Evolutionary conservation across 2,888 invertebrate species (phyloP).

Genomic region (Syrista parreyssii): DNA sequence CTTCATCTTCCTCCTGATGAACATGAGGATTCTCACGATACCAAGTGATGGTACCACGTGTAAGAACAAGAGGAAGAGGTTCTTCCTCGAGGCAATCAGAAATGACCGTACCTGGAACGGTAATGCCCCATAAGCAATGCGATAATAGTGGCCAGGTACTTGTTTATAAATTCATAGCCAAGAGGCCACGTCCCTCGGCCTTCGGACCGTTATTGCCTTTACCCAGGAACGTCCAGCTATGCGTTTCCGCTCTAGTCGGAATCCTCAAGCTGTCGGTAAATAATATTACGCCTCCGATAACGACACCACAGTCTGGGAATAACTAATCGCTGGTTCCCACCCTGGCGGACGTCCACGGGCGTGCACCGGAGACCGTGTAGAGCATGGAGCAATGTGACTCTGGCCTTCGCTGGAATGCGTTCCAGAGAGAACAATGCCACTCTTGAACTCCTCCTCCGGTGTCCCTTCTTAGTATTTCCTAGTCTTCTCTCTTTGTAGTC

Average conservation of each 20-base stretch:
- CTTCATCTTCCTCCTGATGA: too few relatives aligned
- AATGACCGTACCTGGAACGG: neutral
- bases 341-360: neutral
- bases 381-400: neutral
- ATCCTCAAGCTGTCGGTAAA: conserved; percentile 22
- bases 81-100: neutral
- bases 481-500: neutral
- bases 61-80: neutral
- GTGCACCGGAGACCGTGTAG: neutral
- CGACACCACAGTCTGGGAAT: too few relatives aligned
- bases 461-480: neutral
- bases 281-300: too few relatives aligned
- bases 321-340: too few relatives aligned
- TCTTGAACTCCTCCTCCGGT: neutral
- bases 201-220: conserved; percentile 48
- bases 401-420: conserved; percentile 7
- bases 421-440: neutral
- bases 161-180: conserved; percentile 45
- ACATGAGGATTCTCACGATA: neutral
- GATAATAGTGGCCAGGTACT: conserved; percentile 32
- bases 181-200: conserved; percentile 41
- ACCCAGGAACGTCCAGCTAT: conserved; percentile 44
- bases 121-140: neutral
- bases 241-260: conserved; percentile 50
- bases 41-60: neutral